A percentile compares a stretch with the other conserved stretches of the same genome.
Evolutionary conservation across 2,888 invertebrate genomes (phyloP).

Genomic region (Apodemia mormo): DNA sequence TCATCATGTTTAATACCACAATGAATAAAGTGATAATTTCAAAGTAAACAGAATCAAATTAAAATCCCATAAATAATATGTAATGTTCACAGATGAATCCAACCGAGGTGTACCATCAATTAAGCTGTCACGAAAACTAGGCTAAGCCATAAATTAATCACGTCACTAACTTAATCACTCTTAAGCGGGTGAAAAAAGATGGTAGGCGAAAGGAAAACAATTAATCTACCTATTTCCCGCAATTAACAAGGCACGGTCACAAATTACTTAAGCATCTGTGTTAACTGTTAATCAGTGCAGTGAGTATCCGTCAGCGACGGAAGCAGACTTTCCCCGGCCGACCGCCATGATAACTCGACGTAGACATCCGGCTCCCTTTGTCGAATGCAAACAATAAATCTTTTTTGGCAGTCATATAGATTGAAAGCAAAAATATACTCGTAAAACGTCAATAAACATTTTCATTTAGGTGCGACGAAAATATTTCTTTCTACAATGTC

Average conservation of each 20-base stretch:
- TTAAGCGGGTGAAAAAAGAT: slow-evolving; percentile 46
- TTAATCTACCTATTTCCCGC: slow-evolving; percentile 73
- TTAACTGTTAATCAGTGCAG: slow-evolving; percentile 51
- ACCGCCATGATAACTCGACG: slow-evolving; percentile 37
- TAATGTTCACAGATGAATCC: slow-evolving; percentile 48
- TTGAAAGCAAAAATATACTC: neutral
- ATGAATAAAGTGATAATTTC: too few relatives aligned
- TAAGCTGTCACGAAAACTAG: slow-evolving; percentile 10
- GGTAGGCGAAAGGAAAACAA: slow-evolving; percentile 70
- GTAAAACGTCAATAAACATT: neutral
- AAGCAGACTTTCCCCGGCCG: slow-evolving; percentile 55
- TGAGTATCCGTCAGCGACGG: slow-evolving; percentile 44
- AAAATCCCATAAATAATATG: slow-evolving; percentile 33
- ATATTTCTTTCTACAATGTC: neutral
- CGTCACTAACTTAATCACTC: slow-evolving; percentile 22
- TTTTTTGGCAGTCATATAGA: neutral
- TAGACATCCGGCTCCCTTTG: slow-evolving; percentile 28
- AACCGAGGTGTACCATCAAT: slow-evolving; percentile 3
- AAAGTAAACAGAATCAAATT: too few relatives aligned
- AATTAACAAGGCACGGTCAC: slow-evolving; percentile 70
- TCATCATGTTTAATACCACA: too few relatives aligned
- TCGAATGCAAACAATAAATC: slow-evolving; percentile 9
- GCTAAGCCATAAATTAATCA: slow-evolving; percentile 12
- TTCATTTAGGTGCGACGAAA: neutral
- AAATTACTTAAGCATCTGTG: slow-evolving; percentile 70